These are phyloP conservation scores for Timema podura DNA, from an alignment of 2,888 invertebrate genomes.

Conservation along the genomic window DNA sequence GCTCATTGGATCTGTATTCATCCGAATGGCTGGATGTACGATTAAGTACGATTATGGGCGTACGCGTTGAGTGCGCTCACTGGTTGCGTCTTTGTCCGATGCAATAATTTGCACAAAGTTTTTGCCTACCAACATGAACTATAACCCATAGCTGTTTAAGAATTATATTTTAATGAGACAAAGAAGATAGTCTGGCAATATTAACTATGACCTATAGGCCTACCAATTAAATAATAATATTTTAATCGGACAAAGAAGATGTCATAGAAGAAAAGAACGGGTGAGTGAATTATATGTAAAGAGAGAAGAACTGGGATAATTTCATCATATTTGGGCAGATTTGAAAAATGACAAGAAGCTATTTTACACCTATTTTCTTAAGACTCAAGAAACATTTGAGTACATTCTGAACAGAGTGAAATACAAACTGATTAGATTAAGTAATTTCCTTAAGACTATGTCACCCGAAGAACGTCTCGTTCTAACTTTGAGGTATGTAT, in stretches of 20 bases:
- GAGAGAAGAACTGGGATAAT: constrained; percentile 9
- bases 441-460: no score
- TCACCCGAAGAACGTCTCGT: no score
- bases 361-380: not conserved
- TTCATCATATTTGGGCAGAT: constrained; percentile 7
- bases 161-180: not conserved
- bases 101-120: not conserved
- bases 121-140: not conserved
- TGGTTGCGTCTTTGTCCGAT: not conserved
- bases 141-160: not conserved
- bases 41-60: not conserved
- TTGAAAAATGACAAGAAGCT: not conserved
- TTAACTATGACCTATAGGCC: not conserved
- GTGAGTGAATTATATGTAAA: not conserved
- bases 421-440: no score
- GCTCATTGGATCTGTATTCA: not conserved
- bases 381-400: not conserved
- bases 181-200: not conserved
- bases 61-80: not conserved
- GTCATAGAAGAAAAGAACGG: not conserved
- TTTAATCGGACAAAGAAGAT: not conserved
- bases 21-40: not conserved
- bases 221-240: not conserved
- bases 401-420: not conserved
- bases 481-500: no score